Percentiles rank a stretch among this genome's conserved stretches.
These are phyloP conservation scores for Acrocephalus arundinaceus DNA, from an alignment of 2,113 vertebrate genomes.

Conservation along the genomic window DNA sequence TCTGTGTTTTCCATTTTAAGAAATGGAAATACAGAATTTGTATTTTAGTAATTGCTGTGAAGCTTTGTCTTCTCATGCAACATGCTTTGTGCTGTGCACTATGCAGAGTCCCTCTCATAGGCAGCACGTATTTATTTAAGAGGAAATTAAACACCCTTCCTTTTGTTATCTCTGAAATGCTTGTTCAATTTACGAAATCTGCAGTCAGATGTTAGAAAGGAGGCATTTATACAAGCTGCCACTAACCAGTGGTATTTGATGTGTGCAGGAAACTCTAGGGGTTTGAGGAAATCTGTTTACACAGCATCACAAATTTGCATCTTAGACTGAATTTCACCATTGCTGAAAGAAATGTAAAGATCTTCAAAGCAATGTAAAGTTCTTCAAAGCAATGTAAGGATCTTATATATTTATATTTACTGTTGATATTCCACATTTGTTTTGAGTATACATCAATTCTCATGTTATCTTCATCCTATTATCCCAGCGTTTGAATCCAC, in stretches of 20 bases:
- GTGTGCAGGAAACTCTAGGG: not conserved
- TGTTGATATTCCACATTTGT: not conserved
- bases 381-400: not conserved
- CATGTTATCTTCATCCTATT: not conserved
- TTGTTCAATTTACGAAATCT: not conserved
- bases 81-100: not conserved
- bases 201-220: not conserved
- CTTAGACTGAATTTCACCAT: not conserved
- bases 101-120: not conserved
- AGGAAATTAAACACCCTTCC: not conserved
- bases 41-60: not conserved
- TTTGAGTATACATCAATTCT: not conserved
- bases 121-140: not conserved
- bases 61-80: not conserved
- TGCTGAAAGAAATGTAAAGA: not conserved
- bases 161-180: not conserved
- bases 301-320: not conserved
- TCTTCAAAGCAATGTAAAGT: not conserved
- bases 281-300: not conserved
- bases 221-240: not conserved
- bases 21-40: not conserved
- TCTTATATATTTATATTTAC: not conserved
- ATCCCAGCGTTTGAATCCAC: not conserved
- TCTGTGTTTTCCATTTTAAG: not conserved
- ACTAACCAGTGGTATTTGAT: not conserved